Evolutionary conservation across 2,113 vertebrate species (phyloP).

Genomic region (Zonotrichia leucophrys): DNA sequence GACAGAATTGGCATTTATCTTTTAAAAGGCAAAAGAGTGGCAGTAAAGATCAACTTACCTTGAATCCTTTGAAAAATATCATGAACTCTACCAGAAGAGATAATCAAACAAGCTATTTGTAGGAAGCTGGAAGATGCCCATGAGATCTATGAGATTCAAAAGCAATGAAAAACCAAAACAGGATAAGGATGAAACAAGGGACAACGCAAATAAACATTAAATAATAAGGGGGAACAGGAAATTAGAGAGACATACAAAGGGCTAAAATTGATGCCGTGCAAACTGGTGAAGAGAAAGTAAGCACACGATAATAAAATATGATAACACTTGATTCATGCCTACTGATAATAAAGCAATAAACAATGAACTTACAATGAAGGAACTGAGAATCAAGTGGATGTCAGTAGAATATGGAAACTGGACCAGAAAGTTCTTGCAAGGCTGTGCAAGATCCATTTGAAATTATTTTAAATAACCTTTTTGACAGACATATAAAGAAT

Average conservation of each 20-base stretch:
- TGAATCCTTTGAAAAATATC: slow-evolving; percentile 2
- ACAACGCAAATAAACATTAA: neutral
- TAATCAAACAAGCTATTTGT: neutral
- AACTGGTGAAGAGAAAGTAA: neutral
- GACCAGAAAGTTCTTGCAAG: neutral
- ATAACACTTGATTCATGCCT: neutral
- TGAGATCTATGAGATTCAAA: neutral
- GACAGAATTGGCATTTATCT: neutral
- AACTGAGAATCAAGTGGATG: neutral
- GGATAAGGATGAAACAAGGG: neutral
- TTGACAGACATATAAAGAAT: neutral
- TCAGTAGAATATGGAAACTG: neutral
- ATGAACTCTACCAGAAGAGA: neutral
- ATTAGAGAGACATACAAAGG: neutral
- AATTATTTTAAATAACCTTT: neutral
- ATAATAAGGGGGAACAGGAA: neutral
- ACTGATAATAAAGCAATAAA: neutral
- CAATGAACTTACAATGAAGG: neutral
- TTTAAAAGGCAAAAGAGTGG: neutral
- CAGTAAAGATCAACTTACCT: neutral
- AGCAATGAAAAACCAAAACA: neutral
- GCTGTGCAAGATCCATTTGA: rapidly evolving
- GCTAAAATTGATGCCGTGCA: neutral
- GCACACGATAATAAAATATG: neutral
- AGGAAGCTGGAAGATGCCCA: neutral